Evolutionary conservation across 2,797 vertebrate genomes (phyloP), one percentile per base, ranked within the genome.

Genomic region (Poeciliopsis infans): DNA sequence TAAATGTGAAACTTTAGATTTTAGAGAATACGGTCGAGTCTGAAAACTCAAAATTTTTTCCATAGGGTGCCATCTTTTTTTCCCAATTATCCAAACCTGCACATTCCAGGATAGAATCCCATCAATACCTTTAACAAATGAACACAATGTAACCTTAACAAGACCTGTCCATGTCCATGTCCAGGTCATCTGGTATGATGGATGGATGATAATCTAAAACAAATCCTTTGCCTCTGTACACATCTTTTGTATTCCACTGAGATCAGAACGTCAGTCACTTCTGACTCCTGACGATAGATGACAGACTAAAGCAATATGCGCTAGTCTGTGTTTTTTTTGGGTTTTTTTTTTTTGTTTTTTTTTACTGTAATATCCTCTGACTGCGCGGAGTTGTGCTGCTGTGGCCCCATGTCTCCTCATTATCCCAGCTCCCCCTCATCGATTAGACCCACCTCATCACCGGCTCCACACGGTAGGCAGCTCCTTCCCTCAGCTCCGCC

Each of bases 401-500:
- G 72, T 33, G n/a, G 69, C 80, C 72, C n/a, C n/a, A n/a, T 53
- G 74, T 90, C 87, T 90, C 78, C 94, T 93, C 86, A 88, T 94
- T 93, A 93, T 93, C 90, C 79, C 39, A 57, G 86, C 86, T 93
- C 91, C 85, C 83, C 79, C 79, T 82, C 86, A 94, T 95, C 90
- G 92, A 95, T 94, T 82, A 81, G 68, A 82, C 88, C 90, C 87
- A 93, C 92, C 93, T 94, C 92, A 91, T 94, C 93, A 46, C 79
- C 39, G 39, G 81, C 88, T 85, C 70, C 86, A 86, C 89, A 88
- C 82, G 83, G 83, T 91, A 89, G 84, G 77, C 80, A 47, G 83
- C 89, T 92, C 90, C 92, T 86, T 92, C 89, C 88, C 81, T 77
- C 59, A 71, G 79, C 76, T 78, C 79, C 68, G 13, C 72, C 82